These are phyloP conservation scores for Merodon equestris DNA, from an alignment of 2,888 invertebrate genomes.

Conservation along the genomic window DNA sequence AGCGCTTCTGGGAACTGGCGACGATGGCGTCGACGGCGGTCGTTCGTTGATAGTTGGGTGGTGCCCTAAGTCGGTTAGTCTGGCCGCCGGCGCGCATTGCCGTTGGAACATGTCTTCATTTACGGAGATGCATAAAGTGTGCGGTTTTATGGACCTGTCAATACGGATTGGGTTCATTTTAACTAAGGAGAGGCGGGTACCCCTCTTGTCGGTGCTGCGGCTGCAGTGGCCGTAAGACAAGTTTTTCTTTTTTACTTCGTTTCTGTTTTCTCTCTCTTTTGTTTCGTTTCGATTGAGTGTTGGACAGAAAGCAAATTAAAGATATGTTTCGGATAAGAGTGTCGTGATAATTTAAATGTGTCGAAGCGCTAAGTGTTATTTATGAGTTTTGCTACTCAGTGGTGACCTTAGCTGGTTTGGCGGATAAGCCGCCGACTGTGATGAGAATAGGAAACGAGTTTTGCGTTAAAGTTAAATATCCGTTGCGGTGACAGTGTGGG, in stretches of 20 bases:
- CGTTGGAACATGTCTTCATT: constrained; percentile 11
- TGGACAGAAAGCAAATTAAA: constrained; percentile 45
- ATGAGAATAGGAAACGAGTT: constrained; percentile 31
- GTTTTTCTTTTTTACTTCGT: too few species aligned
- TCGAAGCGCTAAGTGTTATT: constrained; percentile 60
- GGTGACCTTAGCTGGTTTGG: constrained; percentile 45
- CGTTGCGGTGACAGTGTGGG: too few species aligned
- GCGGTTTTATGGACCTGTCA: constrained; percentile 58
- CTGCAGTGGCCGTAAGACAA: constrained; percentile 13
- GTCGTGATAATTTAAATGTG: constrained; percentile 56
- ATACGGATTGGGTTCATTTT: constrained; percentile 58
- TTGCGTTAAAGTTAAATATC: constrained; percentile 3
- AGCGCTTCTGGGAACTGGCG: constrained; percentile 28
- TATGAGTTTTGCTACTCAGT: constrained; percentile 41
- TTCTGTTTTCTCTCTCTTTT: constrained; percentile 6
- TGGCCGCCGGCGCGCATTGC: too few species aligned
- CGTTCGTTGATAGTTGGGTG: constrained; percentile 1
- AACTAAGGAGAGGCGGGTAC: too few species aligned
- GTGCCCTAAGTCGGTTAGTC: constrained; percentile 9
- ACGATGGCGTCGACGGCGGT: background rate
- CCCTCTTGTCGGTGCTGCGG: background rate
- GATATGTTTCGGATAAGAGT: constrained; percentile 61
- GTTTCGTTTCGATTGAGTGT: background rate
- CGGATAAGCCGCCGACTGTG: background rate
- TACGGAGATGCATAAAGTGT: constrained; percentile 50